Evolutionary conservation across 2,113 vertebrate species (phyloP), one percentile per base, ranked within the genome.

Genomic region (Callithrix jacchus): DNA sequence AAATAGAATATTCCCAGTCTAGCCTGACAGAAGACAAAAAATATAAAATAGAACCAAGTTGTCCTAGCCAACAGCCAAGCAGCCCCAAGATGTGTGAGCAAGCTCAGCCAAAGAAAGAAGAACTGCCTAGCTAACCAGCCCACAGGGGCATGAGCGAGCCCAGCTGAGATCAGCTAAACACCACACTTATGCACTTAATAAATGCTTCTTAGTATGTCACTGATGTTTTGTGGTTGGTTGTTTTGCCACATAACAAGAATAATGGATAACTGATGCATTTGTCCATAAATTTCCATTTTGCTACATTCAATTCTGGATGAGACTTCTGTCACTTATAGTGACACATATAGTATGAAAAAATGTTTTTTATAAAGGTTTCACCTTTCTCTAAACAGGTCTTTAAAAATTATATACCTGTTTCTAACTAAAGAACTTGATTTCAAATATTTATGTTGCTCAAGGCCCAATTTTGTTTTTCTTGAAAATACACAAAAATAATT

Each of bases 401-500:
- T 12, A 56, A 74, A 95, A 90, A 80, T 92, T 54, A 92, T 30
- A 37, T 16, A 66, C 12, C n/a, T 49, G 7, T 92, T 90, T 82
- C 93, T 80, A 92, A 96, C 30, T 83, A 91, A 91, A n/a, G 9
- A 96, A 93, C 20, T 88, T 76, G 17, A 35, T 64, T 96, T 83
- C 76, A 86, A 91, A 96, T 82, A 37, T 88, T 93, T 95, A 35
- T 25, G 12, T 70, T 80, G 25, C 87, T 96, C n/a, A 76, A 42
- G 83, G 32, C 9, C 92, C 96, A 66, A 80, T 88, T 88, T 76
- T 87, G 8, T 88, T 94, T 88, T 77, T 58, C 49, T 77, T 85
- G 52, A 56, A 95, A 96, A 96, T 89, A 96, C 7, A 93, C 23
- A 87, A 95, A 97, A 95, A 83, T 52, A 35, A 90, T 92, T 91